These are phyloP conservation scores for Rotaria magnacalcarata DNA, from an alignment of 2,888 invertebrate species.

Conservation along the genomic window DNA sequence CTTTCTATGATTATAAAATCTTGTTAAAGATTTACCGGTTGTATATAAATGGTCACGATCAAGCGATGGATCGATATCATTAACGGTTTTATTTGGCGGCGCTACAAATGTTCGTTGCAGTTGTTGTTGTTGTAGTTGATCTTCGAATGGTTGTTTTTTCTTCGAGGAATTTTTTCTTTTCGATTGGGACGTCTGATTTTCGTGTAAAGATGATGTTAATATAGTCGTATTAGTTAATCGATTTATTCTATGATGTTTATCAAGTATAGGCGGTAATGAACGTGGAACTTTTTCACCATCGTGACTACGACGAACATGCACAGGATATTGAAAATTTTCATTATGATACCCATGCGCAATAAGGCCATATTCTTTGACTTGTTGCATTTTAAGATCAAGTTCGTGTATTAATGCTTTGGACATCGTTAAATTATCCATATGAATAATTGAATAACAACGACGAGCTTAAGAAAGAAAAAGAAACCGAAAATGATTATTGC, in stretches of 20 bases:
- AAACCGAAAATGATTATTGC: background rate
- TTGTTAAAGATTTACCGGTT: background rate
- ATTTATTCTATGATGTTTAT: background rate
- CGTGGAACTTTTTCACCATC: background rate
- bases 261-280: background rate
- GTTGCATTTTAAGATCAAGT: conserved; percentile 15
- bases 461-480: background rate
- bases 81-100: conserved; percentile 11
- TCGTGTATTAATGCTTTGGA: conserved; percentile 1
- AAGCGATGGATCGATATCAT: background rate
- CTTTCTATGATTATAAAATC: background rate
- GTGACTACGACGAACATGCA: conserved; percentile 12
- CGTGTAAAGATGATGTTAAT: background rate
- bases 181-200: background rate
- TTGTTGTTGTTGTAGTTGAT: background rate
- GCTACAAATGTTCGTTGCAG: background rate
- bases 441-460: background rate
- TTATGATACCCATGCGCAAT: background rate
- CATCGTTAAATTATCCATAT: background rate
- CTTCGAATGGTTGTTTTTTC: background rate
- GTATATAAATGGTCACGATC: background rate
- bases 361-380: background rate
- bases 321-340: conserved; percentile 12
- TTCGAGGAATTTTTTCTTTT: background rate
- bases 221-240: background rate